phyloP scores from a whole-genome alignment of 1,140 invertebrate genomes.

The Hetaerina americana region DNA sequence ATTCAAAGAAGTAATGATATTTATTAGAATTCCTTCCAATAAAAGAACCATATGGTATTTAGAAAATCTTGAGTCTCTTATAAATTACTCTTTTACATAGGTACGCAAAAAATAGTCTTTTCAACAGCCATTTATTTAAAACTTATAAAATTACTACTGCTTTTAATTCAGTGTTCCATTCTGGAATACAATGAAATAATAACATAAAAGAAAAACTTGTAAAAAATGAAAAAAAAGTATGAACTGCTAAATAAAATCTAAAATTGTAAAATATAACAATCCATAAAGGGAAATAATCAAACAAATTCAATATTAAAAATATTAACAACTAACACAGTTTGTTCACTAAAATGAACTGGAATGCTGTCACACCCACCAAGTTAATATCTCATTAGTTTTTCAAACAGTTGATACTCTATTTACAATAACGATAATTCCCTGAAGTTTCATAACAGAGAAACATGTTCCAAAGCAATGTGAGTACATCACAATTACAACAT shows the following conservation, averaged over 20 bases:
- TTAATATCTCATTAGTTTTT: not conserved
- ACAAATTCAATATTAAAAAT: not conserved
- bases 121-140: no score
- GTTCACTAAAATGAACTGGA: not conserved
- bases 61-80: not conserved
- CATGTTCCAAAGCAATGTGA: not conserved
- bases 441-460: not conserved
- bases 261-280: not conserved
- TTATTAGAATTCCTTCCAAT: not conserved
- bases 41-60: not conserved
- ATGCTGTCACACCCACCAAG: not conserved
- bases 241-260: not conserved
- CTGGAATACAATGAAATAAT: no score
- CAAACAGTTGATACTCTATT: not conserved
- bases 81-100: no score
- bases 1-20: not conserved
- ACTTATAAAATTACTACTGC: no score
- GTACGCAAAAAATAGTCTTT: no score
- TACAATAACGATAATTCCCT: not conserved
- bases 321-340: not conserved
- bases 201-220: not conserved
- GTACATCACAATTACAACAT: not conserved
- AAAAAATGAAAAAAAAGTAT: not conserved
- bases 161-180: no score
- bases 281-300: not conserved